Evolutionary conservation across 1,140 invertebrate species (phyloP).

Genomic region (Diabrotica virgifera): DNA sequence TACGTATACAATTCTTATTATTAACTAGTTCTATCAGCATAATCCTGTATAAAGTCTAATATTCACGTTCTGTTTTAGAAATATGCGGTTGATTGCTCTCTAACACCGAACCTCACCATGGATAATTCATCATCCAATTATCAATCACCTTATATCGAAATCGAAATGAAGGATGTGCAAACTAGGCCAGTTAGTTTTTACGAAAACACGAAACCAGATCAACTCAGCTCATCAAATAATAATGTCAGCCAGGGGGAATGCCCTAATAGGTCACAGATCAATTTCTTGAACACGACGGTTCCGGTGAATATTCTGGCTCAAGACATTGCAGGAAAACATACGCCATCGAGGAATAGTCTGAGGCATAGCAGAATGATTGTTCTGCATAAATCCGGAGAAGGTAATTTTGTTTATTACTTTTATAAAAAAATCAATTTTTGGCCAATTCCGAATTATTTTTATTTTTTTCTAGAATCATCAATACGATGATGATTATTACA

Average conservation of each 20-base stretch:
- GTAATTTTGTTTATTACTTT: slow-evolving; percentile 23
- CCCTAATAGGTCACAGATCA: slow-evolving; percentile 35
- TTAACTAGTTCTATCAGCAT: too few relatives aligned
- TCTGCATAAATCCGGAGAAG: slow-evolving; percentile 49
- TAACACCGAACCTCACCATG: background rate
- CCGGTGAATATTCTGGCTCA: slow-evolving; percentile 64
- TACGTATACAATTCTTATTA: too few relatives aligned
- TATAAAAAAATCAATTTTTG: too few relatives aligned
- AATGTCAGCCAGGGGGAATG: slow-evolving; percentile 1
- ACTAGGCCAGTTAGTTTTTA: slow-evolving; percentile 5
- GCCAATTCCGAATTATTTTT: too few relatives aligned
- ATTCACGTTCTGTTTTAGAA: background rate
- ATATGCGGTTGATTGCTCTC: background rate
- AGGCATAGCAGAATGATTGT: slow-evolving; percentile 71
- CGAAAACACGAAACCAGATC: background rate
- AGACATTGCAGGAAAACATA: slow-evolving; percentile 62
- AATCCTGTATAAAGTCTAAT: too few relatives aligned
- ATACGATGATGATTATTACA: too few relatives aligned
- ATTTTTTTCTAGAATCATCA: too few relatives aligned
- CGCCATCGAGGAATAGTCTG: slow-evolving; percentile 67
- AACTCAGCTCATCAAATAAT: slow-evolving; percentile 6
- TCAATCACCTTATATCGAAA: background rate
- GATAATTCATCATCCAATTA: background rate
- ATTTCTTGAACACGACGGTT: slow-evolving; percentile 61
- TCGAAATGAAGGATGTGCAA: background rate